Conservation (phyloP, 53 echinoderm and acorn worm species). For the Paracentrotus lividus region DNA sequence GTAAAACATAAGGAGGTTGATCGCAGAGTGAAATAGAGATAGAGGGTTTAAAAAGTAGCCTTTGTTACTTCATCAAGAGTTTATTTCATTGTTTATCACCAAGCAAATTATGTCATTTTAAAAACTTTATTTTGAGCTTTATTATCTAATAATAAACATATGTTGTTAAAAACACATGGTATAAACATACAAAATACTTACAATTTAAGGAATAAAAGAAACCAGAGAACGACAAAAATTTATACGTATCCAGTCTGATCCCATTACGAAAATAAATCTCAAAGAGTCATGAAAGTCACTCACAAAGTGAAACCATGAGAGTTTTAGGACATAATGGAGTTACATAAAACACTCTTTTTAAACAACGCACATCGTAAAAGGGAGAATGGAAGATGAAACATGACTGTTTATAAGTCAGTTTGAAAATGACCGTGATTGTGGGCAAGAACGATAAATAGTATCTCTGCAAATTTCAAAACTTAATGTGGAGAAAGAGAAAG, state of each 20-base stretch:
- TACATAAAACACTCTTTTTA: neutral
- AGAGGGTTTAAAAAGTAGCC: too few species aligned
- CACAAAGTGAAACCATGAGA: neutral
- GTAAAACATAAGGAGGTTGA: too few species aligned
- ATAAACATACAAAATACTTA: too few species aligned
- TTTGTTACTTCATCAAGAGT: neutral
- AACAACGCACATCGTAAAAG: neutral
- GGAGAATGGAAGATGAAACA: neutral
- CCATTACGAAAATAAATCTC: neutral
- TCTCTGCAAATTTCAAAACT: neutral
- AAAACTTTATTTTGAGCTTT: too few species aligned
- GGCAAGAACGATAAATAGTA: neutral
- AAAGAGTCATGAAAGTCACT: neutral
- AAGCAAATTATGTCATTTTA: neutral
- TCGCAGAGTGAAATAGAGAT: too few species aligned
- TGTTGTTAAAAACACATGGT: too few species aligned
- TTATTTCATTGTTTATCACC: neutral
- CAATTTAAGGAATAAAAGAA: too few species aligned
- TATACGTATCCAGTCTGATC: too few species aligned
- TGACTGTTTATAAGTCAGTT: neutral
- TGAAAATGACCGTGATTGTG: neutral
- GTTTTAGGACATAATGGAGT: neutral
- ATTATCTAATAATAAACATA: too few species aligned
- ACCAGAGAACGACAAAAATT: too few species aligned
- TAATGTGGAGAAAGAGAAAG: slow-evolving; percentile 11